Base-by-base conservation (phyloP, 1,140 invertebrate species). In the Triops cancriformis region DNA sequence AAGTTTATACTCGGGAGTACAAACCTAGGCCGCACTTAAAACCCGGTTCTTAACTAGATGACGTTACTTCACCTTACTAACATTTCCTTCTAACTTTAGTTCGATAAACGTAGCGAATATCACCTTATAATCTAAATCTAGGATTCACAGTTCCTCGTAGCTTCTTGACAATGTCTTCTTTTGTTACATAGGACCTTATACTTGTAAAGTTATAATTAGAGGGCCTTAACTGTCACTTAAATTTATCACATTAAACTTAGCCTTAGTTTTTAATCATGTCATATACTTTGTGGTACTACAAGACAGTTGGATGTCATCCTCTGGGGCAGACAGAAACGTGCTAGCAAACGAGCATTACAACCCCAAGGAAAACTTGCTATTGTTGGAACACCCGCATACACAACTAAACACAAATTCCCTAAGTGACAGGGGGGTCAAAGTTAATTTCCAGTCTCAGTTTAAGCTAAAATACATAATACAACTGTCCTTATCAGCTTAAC, bases 11-110 rank as follows among this genome's bases (percentile, higher is more conserved):
- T 64, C 10, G 1, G 31, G 7, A n/a, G 51, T 64, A 9, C 51
- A 64, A 64, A 64, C 51, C 51, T 64, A 64, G 51, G 51, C 51
- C 51, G n/a, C 51, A n/a, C 51, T 64, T 64, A 64, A 64, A 64
- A 64, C 51, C 51, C 18, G 51, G 51, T 64, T 64, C 7, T 64
- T 64, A 64, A 64, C 51, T 64, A 18, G 51, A 11, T 23, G 18
- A 64, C 51, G 23, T n/a, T n/a, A n/a, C 51, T 64, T 64, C 51
- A 6, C 51, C 18, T 64, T 18, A 6, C 11, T 23, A 5, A n/a
- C 14, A 64, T 23, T 64, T 64, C 18, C 51, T 64, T 64, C 10
- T n/a, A 64, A 64, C 14, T 2, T 37, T 64, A 64, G 51, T 14
- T 64, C 23, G 51, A 23, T 64, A 64, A 64, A n/a, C 23, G 18